phyloP scores from a whole-genome alignment of 2,888 invertebrate genomes.

The Drosophila anomelani region DNA sequence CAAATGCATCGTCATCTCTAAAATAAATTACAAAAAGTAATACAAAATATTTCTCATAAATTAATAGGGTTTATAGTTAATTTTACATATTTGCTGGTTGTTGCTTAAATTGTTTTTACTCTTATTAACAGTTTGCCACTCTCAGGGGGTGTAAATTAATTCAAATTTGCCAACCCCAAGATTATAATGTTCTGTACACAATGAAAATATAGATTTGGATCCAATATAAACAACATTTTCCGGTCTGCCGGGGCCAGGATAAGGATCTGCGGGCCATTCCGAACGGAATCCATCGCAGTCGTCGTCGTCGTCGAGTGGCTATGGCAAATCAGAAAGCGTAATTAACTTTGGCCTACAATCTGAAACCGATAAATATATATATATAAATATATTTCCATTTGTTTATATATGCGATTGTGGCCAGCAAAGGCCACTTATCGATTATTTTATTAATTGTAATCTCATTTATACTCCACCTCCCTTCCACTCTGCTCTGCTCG shows the following conservation, averaged over 20 bases:
- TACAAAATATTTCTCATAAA: too few relatives aligned
- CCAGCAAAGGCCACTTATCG: slow-evolving; percentile 64
- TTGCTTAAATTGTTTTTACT: background rate
- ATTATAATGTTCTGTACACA: background rate
- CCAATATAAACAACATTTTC: slow-evolving; percentile 1
- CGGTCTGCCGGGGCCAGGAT: slow-evolving; percentile 5
- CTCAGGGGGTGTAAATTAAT: background rate
- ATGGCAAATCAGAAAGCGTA: slow-evolving; percentile 68
- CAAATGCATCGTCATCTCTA: too few relatives aligned
- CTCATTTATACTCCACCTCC: slow-evolving; percentile 70
- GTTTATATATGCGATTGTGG: slow-evolving; percentile 19
- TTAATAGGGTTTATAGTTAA: too few relatives aligned
- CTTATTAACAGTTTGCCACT: background rate
- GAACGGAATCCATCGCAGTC: background rate
- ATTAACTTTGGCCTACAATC: slow-evolving; percentile 67
- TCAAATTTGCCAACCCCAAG: background rate
- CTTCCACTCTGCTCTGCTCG: slow-evolving; percentile 45
- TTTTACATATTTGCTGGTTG: too few relatives aligned
- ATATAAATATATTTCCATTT: slow-evolving; percentile 1
- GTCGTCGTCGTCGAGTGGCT: slow-evolving; percentile 37
- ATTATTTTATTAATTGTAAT: slow-evolving; percentile 80
- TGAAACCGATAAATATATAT: slow-evolving; percentile 23
- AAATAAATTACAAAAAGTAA: too few relatives aligned
- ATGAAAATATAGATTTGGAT: background rate
- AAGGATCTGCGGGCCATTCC: slow-evolving; percentile 11